Percentiles rank a stretch among this genome's conserved stretches.
phyloP scores from a whole-genome alignment of 2,797 vertebrate genomes.

The Gobio occitaniae region DNA sequence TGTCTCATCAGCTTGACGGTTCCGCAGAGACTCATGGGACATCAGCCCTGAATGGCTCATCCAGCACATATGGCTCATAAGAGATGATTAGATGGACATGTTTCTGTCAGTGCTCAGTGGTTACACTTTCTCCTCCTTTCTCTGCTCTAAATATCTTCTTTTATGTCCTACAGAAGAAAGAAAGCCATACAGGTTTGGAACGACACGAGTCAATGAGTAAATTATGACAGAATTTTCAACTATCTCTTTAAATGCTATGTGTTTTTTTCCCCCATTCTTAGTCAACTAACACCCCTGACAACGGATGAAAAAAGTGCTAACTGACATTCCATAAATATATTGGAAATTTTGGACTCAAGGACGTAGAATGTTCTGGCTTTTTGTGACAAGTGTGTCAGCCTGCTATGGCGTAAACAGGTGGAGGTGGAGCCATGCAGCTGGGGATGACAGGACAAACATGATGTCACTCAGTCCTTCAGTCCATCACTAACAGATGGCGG shows the following conservation, averaged over 20 bases:
- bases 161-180: background rate
- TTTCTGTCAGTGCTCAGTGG: background rate
- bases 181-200: background rate
- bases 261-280: background rate
- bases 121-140: constrained; percentile 12
- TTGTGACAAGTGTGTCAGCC: constrained; percentile 44
- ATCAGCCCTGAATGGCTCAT: constrained; percentile 39
- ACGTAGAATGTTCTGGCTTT: constrained; percentile 32
- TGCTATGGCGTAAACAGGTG: constrained; percentile 40
- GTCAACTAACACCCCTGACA: background rate
- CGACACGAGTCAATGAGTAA: background rate
- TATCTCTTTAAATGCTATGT: background rate
- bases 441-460: constrained; percentile 72
- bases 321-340: constrained; percentile 25
- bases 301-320: background rate
- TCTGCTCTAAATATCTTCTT: background rate
- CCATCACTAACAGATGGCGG: constrained; percentile 79
- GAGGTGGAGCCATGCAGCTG: constrained; percentile 69
- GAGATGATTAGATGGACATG: background rate
- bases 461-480: constrained; percentile 64
- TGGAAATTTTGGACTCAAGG: background rate
- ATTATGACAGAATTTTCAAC: background rate
- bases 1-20: constrained; percentile 76
- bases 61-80: constrained; percentile 35
- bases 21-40: constrained; percentile 72